Percentiles rank a stretch among this genome's conserved stretches.
phyloP scores from a whole-genome alignment of 1,140 invertebrate genomes.

The Riptortus pedestris region DNA sequence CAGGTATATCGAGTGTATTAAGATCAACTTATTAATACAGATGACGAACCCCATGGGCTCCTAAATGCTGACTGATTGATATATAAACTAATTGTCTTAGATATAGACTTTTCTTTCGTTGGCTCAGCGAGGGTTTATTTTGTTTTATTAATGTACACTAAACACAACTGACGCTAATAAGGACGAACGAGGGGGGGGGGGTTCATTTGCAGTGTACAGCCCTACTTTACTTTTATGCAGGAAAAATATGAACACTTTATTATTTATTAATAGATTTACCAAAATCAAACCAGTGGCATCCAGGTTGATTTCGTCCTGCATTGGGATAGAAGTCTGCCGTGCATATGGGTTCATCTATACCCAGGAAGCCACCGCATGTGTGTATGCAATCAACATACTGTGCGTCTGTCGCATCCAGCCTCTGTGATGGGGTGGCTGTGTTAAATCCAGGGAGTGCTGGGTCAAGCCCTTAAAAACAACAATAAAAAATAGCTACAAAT shows the following conservation, averaged over 20 bases:
- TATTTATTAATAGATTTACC: neutral
- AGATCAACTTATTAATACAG: no score
- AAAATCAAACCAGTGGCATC: slow-evolving; percentile 38
- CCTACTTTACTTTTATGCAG: neutral
- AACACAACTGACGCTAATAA: neutral
- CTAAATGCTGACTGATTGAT: no score
- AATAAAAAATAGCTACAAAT: neutral
- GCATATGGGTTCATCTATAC: slow-evolving; percentile 45
- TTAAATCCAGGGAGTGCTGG: slow-evolving; percentile 58
- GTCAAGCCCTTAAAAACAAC: slow-evolving; percentile 46
- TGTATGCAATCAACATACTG: slow-evolving; percentile 63
- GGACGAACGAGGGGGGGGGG: neutral
- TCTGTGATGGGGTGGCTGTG: slow-evolving; percentile 39
- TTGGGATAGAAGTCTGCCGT: slow-evolving; percentile 73
- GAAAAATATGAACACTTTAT: no score
- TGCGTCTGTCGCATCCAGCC: slow-evolving; percentile 52
- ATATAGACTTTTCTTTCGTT: neutral
- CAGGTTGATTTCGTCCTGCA: slow-evolving; percentile 50
- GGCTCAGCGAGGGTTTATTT: no score
- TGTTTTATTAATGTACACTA: no score
- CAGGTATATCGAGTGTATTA: no score
- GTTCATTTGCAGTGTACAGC: neutral
- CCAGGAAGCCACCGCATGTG: slow-evolving; percentile 48
- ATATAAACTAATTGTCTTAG: neutral
- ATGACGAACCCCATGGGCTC: no score